phyloP scores from a whole-genome alignment of 2,113 vertebrate genomes.

The Bagarius yarrelli region DNA sequence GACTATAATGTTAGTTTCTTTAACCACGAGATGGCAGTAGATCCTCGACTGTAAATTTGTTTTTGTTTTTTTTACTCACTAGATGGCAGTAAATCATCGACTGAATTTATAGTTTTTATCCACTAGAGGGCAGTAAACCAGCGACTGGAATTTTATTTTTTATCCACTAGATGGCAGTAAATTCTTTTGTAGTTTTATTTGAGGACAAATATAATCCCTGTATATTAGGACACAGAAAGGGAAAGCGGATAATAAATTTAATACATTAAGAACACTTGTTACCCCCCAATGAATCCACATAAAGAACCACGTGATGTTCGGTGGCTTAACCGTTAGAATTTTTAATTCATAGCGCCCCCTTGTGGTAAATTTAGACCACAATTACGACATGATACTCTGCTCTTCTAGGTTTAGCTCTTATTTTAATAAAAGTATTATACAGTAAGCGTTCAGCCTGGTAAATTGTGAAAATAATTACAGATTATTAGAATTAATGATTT shows the following conservation, averaged over 20 bases:
- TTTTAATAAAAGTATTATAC: no score
- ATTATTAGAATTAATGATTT: neutral
- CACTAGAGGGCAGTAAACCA: no score
- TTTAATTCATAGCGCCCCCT: no score
- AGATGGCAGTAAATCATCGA: conserved; percentile 11
- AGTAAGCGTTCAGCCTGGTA: neutral
- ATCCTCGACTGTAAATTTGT: neutral
- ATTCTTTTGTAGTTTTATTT: neutral
- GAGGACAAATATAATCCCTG: neutral
- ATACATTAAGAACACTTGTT: neutral
- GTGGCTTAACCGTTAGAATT: neutral
- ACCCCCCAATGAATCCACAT: neutral
- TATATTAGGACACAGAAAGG: neutral
- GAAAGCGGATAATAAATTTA: neutral
- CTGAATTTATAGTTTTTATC: neutral
- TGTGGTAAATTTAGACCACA: no score
- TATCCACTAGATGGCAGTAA: conserved; percentile 25
- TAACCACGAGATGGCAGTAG: conserved; percentile 22
- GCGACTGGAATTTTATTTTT: neutral
- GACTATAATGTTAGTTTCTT: neutral
- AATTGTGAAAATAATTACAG: neutral
- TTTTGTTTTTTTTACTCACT: no score
- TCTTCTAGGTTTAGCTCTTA: no score
- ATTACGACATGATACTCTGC: no score
- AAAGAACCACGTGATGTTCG: neutral